Evolutionary conservation across 2,797 vertebrate genomes (phyloP), one percentile per base, ranked within the genome.

Genomic region (Pampus argenteus): DNA sequence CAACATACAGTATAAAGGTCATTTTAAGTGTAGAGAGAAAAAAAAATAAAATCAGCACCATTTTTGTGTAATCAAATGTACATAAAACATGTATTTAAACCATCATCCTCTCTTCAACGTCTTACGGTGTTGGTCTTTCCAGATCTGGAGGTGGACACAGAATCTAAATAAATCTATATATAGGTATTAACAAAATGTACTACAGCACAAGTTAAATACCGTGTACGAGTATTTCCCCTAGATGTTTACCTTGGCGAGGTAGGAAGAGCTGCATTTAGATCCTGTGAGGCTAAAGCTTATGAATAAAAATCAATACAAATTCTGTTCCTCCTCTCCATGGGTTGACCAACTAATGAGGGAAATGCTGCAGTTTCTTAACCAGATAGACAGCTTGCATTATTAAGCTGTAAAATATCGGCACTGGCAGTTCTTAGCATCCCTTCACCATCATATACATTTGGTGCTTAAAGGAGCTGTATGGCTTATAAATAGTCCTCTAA

Each of bases 241-340:
- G 66, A 85, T 5, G 25, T 86, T 85, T 85, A 70, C 71, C 63
- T 80, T 81, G 74, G 82, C 70, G 81, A 88, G 89, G 82, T 88
- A 88, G 86, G 68, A 84, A 72, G 64, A 84, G 76, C 71, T 79
- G 70, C 62, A 66, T 80, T 67, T 61, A 51, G 55, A 85, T 78
- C 57, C 50, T 73, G 64, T 78, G 74, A 84, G 8, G 3, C 38
- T 74, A 23, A 74, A 84, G 56, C 38, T 61, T 76, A 58, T 66
- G 50, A 75, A 76, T 68, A 34, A 82, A 82, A 74, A 78, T 81
- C 49, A 29, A 70, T 56, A 75, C 47, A 42, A 72, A 66, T 58
- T 71, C 22, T 64, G 34, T 60, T 1, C 55, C 61, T 78, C 22
- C 17, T 55, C 69, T 71, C 57, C 36, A n/a, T 1, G 1, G 54